Base-by-base conservation (phyloP, 2,113 vertebrate genomes). In the Psettodes erumei region DNA sequence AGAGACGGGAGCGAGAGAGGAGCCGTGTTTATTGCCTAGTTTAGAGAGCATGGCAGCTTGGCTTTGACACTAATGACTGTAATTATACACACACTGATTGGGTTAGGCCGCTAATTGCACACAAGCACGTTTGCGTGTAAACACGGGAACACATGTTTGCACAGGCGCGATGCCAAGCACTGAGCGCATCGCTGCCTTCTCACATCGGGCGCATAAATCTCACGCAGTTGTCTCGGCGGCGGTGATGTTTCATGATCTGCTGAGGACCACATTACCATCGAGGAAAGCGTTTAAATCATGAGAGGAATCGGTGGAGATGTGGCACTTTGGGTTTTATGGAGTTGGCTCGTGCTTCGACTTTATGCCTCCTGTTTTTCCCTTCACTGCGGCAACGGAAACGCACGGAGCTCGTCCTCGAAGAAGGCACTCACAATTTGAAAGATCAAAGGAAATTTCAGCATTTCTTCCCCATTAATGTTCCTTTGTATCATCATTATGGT, bases 41-140 rank as follows among this genome's bases (percentile, higher is more conserved):
- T 91, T 89, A 87, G 85, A 89, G 90, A 87, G 81, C 83, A 85
- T 66, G 89, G 84, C 78, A 76, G 86, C 90, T 89, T 81, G 82
- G 85, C 89, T 90, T 64, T 83, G 84, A 90, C 90, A 82, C 86
- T 92, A 92, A 93, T 90, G 88, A 90, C 91, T 91, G 86, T 89
- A 92, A 93, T 93, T 91, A 93, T 81, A 85, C 84, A 89, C 83
- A 85, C 83, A 61, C 89, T 91, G 91, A 92, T 93, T 93, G 84
- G 90, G 91, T 92, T 91, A 93, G 85, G 86, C 86, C 72, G 78
- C 89, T 92, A 91, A 92, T 93, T 92, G 88, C 87, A 92, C 89
- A 79, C 86, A 71, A 79, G 74, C 81, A 47, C 82, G 88, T 91
- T 87, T 84, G 87, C 70, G 83, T 89, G 86, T 88, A 88, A 91